These are phyloP conservation scores for Ceratitis capitata DNA, from an alignment of 1,140 invertebrate genomes.

Conservation along the genomic window DNA sequence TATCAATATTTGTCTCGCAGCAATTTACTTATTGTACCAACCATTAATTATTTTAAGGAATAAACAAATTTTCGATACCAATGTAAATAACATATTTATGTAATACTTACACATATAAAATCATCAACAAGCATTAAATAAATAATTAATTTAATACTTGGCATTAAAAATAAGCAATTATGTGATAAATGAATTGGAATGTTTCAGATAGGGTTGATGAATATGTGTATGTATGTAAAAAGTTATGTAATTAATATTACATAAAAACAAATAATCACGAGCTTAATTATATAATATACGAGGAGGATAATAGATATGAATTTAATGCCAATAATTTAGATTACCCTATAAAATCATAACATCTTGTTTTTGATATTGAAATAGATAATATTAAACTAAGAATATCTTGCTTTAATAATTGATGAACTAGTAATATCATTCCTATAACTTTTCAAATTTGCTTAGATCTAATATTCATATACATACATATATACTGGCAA, in stretches of 20 bases:
- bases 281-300: not conserved
- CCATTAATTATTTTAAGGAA: not conserved
- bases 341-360: too few species aligned
- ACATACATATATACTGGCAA: too few species aligned
- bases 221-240: not conserved
- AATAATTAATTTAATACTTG: not conserved
- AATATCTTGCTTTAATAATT: too few species aligned
- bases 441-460: too few species aligned
- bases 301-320: not conserved
- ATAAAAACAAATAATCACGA: not conserved
- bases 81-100: not conserved
- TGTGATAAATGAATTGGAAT: not conserved
- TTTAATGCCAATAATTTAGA: too few species aligned
- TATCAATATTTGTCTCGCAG: slow-evolving; percentile 6
- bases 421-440: too few species aligned
- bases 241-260: not conserved
- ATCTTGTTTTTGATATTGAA: too few species aligned
- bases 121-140: not conserved
- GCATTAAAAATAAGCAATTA: not conserved
- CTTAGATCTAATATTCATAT: too few species aligned
- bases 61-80: too few species aligned
- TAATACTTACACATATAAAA: slow-evolving; percentile 13
- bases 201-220: not conserved
- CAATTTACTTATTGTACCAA: slow-evolving; percentile 12
- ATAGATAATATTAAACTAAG: too few species aligned